phyloP scores from a whole-genome alignment of 2,888 invertebrate genomes.

The Patella caerulea region DNA sequence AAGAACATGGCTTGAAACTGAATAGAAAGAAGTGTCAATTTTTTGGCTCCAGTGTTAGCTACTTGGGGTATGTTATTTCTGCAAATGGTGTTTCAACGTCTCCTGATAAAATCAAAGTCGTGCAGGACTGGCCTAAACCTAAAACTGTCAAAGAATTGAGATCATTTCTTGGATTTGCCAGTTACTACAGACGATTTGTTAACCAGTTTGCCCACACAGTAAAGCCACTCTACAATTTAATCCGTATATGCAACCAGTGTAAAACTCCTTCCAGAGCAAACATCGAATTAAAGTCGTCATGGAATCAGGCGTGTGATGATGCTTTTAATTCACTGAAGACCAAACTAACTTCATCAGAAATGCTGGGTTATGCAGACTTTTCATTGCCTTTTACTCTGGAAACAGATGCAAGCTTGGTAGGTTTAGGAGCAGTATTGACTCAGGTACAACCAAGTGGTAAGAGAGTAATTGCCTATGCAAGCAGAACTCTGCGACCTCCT shows the following conservation, averaged over 20 bases:
- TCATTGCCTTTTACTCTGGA: slow-evolving; percentile 20
- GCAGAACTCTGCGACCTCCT: slow-evolving; percentile 23
- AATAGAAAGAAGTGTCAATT: slow-evolving; percentile 34
- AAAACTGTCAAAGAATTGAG: slow-evolving; percentile 24
- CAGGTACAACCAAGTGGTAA: slow-evolving; percentile 25
- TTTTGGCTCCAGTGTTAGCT: slow-evolving; percentile 31
- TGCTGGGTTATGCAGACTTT: slow-evolving; percentile 29
- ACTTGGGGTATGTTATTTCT: slow-evolving; percentile 37
- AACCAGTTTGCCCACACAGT: slow-evolving; percentile 25
- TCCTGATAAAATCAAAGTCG: slow-evolving; percentile 24
- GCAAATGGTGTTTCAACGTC: slow-evolving; percentile 25
- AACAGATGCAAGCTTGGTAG: slow-evolving; percentile 27
- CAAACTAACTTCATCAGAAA: slow-evolving; percentile 22
- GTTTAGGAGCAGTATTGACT: slow-evolving; percentile 30
- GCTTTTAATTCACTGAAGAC: slow-evolving; percentile 31
- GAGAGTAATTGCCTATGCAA: slow-evolving; percentile 35
- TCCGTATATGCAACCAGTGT: slow-evolving; percentile 17
- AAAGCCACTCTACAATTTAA: slow-evolving; percentile 16
- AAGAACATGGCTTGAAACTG: slow-evolving; percentile 31
- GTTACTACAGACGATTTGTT: slow-evolving; percentile 37
- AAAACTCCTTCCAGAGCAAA: neutral
- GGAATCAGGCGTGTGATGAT: slow-evolving; percentile 27
- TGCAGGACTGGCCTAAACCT: slow-evolving; percentile 30
- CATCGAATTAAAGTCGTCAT: slow-evolving; percentile 9
- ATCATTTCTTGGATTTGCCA: slow-evolving; percentile 32